Evolutionary conservation across 2,113 vertebrate species (phyloP).

Genomic region (Herpetotheres cachinnans): DNA sequence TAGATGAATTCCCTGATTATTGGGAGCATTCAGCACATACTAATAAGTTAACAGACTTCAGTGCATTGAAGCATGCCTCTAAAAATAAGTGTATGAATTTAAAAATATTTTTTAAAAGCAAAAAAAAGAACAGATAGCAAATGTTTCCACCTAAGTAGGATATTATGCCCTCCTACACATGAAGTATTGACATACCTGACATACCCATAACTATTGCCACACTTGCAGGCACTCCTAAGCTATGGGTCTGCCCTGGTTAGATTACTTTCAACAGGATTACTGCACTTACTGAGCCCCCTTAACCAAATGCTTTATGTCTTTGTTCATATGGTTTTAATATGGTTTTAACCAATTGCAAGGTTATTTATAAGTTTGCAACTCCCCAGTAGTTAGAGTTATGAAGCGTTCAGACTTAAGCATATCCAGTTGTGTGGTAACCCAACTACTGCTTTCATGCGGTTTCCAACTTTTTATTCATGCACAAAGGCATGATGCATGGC

Average conservation of each 20-base stretch:
- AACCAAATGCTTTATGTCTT: constrained; percentile 73
- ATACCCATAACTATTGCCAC: background rate
- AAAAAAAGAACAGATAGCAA: background rate
- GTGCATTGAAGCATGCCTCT: background rate
- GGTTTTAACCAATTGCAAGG: constrained; percentile 88
- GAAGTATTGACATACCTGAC: background rate
- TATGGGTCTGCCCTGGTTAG: constrained; percentile 60
- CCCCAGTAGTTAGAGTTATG: constrained; percentile 90
- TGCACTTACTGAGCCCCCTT: constrained; percentile 71
- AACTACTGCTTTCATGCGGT: constrained; percentile 85
- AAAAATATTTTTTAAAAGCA: background rate
- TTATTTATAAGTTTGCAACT: constrained; percentile 96
- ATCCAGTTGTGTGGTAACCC: constrained; percentile 91
- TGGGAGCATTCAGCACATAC: background rate
- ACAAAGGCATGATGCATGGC: constrained; percentile 71
- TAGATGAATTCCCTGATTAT: background rate
- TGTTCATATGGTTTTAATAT: constrained; percentile 92
- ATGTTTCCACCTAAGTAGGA: background rate
- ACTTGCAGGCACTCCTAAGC: constrained; percentile 35
- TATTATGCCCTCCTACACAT: background rate
- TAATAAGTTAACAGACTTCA: background rate
- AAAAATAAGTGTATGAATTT: background rate
- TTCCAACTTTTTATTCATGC: constrained; percentile 74
- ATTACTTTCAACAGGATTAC: constrained; percentile 75
- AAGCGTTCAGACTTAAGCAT: constrained; percentile 90